Percentiles rank a stretch among this genome's conserved stretches.
These are phyloP conservation scores for Sternarchorhynchus goeldii DNA, from an alignment of 2,797 vertebrate species.

Conservation along the genomic window DNA sequence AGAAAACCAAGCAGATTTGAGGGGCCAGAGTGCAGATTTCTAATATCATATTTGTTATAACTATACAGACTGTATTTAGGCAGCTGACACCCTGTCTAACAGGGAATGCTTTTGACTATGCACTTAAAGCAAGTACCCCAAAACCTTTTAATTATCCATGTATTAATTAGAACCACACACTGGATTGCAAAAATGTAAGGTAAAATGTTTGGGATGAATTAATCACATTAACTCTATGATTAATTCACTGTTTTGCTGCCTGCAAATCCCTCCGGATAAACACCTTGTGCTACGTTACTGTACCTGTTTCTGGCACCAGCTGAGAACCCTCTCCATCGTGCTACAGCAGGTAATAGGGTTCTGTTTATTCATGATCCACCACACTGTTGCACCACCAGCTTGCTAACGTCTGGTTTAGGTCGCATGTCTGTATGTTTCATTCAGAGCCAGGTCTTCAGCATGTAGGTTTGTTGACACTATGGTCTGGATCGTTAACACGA, in stretches of 20 bases:
- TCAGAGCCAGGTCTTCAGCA: not conserved
- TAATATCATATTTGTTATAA: not conserved
- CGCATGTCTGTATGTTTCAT: not conserved
- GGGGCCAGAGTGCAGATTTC: not conserved
- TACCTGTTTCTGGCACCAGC: no score
- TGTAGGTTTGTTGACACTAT: conserved; percentile 5
- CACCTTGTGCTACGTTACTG: no score
- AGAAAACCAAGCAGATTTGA: no score
- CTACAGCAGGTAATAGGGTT: not conserved
- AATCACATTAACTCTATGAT: no score
- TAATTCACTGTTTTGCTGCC: no score
- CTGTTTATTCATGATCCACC: not conserved
- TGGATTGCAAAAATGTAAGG: not conserved
- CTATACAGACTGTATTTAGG: not conserved
- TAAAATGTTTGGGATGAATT: no score
- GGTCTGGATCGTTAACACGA: not conserved
- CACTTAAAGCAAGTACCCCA: no score
- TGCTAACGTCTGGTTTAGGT: not conserved
- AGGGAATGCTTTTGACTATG: not conserved
- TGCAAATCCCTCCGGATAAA: no score
- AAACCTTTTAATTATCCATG: no score
- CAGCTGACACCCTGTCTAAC: not conserved
- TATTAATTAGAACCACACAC: no score
- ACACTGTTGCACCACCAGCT: not conserved
- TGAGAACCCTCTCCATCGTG: not conserved